A percentile compares a stretch with the other conserved stretches of the same genome.
These are phyloP conservation scores for Colossoma macropomum DNA, from an alignment of 2,113 vertebrate genomes.

Conservation along the genomic window DNA sequence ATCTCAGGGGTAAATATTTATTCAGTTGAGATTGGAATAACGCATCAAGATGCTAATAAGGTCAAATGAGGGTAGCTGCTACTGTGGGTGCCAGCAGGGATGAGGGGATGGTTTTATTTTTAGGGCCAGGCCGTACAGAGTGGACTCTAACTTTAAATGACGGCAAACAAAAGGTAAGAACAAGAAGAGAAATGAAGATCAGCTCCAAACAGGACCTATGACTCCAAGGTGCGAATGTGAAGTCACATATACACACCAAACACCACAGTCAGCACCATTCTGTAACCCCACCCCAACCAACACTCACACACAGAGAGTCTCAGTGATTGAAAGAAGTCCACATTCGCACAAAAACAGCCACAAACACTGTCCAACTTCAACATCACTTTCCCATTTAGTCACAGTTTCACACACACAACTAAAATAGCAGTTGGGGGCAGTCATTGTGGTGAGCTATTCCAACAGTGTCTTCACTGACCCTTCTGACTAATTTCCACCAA, in stretches of 20 bases:
- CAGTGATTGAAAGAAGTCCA: not conserved
- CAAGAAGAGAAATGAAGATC: constrained; percentile 15
- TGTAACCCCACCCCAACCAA: constrained; percentile 27
- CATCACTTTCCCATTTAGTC: constrained; percentile 37
- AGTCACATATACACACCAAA: constrained; percentile 48
- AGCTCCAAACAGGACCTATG: constrained; percentile 39
- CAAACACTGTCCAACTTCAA: constrained; percentile 12
- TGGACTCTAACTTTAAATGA: constrained; percentile 31
- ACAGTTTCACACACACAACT: constrained; percentile 32
- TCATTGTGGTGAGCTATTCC: constrained; percentile 27
- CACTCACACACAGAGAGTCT: constrained; percentile 35
- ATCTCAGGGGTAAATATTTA: not conserved
- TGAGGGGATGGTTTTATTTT: constrained; percentile 21
- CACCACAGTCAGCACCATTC: constrained; percentile 44
- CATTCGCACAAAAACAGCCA: constrained; percentile 11
- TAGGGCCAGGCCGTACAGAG: constrained; percentile 15
- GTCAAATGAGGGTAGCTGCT: constrained; percentile 14
- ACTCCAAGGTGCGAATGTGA: constrained; percentile 42
- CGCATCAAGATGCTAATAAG: not conserved
- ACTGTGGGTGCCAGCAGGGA: not conserved
- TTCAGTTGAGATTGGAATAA: not conserved
- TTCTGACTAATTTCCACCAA: not conserved
- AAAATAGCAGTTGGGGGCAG: constrained; percentile 23
- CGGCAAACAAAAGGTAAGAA: constrained; percentile 31
- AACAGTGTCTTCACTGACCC: not conserved